Conservation (phyloP, 1,140 invertebrate genomes). For the Brachionus paranguensis region DNA sequence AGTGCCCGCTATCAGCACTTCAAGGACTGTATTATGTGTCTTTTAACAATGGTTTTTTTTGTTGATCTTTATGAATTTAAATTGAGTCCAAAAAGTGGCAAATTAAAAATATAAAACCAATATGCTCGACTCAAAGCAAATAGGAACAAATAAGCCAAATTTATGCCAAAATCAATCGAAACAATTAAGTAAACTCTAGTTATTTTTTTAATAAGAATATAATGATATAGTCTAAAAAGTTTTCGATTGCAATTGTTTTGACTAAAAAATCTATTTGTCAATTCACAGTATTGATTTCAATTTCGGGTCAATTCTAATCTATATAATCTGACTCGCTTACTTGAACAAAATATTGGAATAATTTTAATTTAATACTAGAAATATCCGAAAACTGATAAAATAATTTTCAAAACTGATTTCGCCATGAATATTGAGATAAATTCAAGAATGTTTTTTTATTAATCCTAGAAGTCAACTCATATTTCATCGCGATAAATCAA, state of each 20-base stretch:
- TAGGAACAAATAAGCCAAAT: not conserved
- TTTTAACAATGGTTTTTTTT: not conserved
- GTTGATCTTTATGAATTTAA: not conserved
- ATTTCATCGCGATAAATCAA: constrained; percentile 4
- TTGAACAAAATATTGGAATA: constrained; percentile 24
- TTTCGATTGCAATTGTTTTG: not conserved
- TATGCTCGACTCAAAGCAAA: not conserved
- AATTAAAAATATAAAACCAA: not conserved
- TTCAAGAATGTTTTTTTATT: not conserved
- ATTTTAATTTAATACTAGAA: not conserved
- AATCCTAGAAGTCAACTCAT: not conserved
- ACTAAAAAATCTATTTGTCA: not conserved
- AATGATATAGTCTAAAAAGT: not conserved
- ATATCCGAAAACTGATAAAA: constrained; percentile 32
- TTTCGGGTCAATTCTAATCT: not conserved
- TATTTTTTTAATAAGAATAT: not conserved
- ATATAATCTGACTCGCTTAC: constrained; percentile 23
- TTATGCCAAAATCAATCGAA: not conserved
- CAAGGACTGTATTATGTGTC: not conserved
- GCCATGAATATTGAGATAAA: not conserved
- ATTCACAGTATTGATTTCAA: not conserved
- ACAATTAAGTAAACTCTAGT: not conserved
- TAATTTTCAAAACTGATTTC: not conserved
- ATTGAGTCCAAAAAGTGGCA: not conserved
- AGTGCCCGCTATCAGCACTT: too few relatives aligned